Conservation (phyloP, 2,113 vertebrate species). For the Tachysurus fulvidraco region DNA sequence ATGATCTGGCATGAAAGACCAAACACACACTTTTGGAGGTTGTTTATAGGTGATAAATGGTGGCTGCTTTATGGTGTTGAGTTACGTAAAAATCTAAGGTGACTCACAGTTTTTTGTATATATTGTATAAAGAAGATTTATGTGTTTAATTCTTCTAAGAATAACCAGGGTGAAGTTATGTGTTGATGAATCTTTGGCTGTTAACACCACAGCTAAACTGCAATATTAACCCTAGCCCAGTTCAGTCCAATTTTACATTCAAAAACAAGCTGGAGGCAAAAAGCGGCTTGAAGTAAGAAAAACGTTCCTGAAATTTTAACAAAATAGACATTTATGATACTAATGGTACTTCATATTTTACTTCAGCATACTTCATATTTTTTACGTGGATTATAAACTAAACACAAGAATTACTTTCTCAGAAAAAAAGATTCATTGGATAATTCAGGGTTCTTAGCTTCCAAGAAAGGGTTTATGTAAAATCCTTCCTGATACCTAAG, state of each 20-base stretch:
- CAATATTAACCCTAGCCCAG: neutral
- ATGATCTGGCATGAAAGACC: constrained; percentile 3
- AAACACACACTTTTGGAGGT: constrained; percentile 11
- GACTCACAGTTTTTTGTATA: constrained; percentile 22
- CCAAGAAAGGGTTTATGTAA: neutral
- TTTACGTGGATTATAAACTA: neutral
- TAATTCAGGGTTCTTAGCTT: neutral
- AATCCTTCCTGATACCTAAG: neutral
- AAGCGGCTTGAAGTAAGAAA: neutral
- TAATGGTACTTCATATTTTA: neutral
- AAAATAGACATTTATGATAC: neutral
- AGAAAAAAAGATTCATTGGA: no score
- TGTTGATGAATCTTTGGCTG: neutral
- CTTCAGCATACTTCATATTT: neutral
- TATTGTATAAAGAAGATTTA: neutral
- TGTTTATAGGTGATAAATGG: constrained; percentile 18
- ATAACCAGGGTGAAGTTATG: neutral
- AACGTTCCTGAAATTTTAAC: neutral
- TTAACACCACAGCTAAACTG: neutral
- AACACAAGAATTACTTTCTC: neutral
- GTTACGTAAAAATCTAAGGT: neutral
- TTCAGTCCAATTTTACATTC: neutral
- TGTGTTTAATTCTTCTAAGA: neutral
- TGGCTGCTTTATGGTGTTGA: neutral
- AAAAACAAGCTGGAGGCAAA: neutral